These are phyloP conservation scores for Sisor rabdophorus DNA, from an alignment of 2,113 vertebrate species.

Conservation along the genomic window DNA sequence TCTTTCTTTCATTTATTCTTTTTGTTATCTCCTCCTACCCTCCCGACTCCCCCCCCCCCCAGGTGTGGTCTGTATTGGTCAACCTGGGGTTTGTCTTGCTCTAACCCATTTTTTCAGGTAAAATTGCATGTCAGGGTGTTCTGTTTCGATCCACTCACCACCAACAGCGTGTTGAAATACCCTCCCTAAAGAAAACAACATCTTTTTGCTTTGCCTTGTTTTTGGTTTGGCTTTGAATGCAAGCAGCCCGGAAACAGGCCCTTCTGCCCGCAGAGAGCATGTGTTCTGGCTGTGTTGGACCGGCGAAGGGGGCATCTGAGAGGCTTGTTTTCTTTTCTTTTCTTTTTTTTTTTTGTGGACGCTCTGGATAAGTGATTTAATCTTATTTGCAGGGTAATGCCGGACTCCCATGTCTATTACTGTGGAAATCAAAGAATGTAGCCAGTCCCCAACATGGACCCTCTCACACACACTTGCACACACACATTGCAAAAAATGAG, in stretches of 20 bases:
- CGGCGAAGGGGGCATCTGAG: slow-evolving; percentile 64
- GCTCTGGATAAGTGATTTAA: slow-evolving; percentile 79
- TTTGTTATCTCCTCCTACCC: slow-evolving; percentile 37
- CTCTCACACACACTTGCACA: slow-evolving; percentile 65
- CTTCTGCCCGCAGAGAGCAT: slow-evolving; percentile 71
- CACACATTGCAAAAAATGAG: slow-evolving; percentile 69
- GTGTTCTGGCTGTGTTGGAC: slow-evolving; percentile 66
- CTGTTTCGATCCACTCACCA: slow-evolving; percentile 20
- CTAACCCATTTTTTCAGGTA: slow-evolving; percentile 25
- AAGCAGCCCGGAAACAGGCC: slow-evolving; percentile 47
- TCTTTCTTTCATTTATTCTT: background rate
- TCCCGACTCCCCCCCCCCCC: slow-evolving; percentile 24
- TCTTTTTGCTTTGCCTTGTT: slow-evolving; percentile 38
- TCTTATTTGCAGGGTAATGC: slow-evolving; percentile 80
- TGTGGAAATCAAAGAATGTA: slow-evolving; percentile 84
- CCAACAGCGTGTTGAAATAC: slow-evolving; percentile 2
- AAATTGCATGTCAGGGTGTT: slow-evolving; percentile 37
- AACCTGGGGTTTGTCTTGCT: slow-evolving; percentile 44
- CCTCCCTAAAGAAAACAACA: slow-evolving; percentile 27
- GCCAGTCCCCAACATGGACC: slow-evolving; percentile 78
- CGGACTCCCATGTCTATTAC: slow-evolving; percentile 81
- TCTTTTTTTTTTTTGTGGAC: slow-evolving; percentile 63
- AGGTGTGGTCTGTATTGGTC: slow-evolving; percentile 57
- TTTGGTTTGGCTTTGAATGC: slow-evolving; percentile 52
- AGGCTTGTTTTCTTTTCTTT: slow-evolving; percentile 50